phyloP scores from a whole-genome alignment of 2,113 vertebrate genomes.

The Hiodon alosoides region DNA sequence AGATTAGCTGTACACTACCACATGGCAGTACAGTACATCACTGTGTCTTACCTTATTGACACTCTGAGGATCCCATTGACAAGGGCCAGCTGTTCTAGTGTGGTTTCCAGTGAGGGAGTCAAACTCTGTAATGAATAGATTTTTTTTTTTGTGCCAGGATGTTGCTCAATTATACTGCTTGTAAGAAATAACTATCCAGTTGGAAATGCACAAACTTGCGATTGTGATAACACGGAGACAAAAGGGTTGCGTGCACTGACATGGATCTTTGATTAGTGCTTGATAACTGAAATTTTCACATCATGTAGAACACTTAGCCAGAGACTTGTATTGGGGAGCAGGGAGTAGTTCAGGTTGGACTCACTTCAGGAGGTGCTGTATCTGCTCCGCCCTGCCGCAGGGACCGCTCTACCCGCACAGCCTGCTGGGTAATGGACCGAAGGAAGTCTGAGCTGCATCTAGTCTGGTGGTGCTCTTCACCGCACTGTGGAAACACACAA shows the following conservation, averaged over 20 bases:
- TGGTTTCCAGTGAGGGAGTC: conserved; percentile 50
- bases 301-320: no score
- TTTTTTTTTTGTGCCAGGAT: neutral
- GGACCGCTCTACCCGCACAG: conserved; percentile 69
- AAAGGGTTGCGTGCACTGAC: no score
- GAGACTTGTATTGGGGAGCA: neutral
- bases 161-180: no score
- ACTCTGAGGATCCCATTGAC: conserved; percentile 61
- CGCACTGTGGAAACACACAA: conserved; percentile 48
- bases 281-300: neutral
- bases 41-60: conserved; percentile 52
- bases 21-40: neutral
- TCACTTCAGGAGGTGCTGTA: conserved; percentile 57
- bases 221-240: no score
- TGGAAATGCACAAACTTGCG: no score
- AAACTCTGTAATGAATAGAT: conserved; percentile 41
- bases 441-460: conserved; percentile 65
- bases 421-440: conserved; percentile 68
- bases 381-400: conserved; percentile 67
- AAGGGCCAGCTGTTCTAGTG: conserved; percentile 67
- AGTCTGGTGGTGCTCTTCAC: conserved; percentile 67
- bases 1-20: neutral
- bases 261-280: neutral
- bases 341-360: neutral
- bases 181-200: no score